Evolutionary conservation across 2,113 vertebrate genomes (phyloP).

Genomic region (Glaucomys volans): DNA sequence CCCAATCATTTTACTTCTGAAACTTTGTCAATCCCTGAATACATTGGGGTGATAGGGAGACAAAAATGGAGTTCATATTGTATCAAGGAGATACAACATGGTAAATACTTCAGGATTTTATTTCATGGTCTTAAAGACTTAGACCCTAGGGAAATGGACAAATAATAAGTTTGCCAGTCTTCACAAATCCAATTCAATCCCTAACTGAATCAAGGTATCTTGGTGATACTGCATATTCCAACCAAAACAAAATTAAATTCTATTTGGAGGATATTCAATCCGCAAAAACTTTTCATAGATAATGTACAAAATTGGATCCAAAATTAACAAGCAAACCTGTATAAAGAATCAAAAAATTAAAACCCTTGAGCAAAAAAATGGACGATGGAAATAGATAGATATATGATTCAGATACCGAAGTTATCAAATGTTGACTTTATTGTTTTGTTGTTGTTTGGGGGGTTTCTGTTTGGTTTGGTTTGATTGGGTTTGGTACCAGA

Average conservation of each 20-base stretch:
- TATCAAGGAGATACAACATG: neutral
- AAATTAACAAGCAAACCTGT: neutral
- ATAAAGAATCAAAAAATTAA: constrained; percentile 18
- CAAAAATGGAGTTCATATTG: neutral
- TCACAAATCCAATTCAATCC: neutral
- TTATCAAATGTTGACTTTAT: neutral
- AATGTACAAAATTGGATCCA: neutral
- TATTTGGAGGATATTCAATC: constrained; percentile 34
- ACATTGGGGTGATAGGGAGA: neutral
- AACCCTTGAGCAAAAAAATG: constrained; percentile 36
- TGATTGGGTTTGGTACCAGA: too few species aligned
- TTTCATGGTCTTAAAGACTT: neutral
- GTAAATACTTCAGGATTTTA: neutral
- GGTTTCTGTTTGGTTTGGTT: too few species aligned
- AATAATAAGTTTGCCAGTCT: neutral
- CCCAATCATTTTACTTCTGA: neutral
- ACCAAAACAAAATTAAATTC: constrained; percentile 50
- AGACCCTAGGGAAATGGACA: neutral
- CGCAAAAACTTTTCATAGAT: constrained; percentile 24
- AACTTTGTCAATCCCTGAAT: neutral
- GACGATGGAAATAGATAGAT: neutral
- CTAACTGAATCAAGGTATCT: neutral
- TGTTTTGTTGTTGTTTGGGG: too few species aligned
- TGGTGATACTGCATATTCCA: neutral
- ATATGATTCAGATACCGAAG: neutral